These are phyloP conservation scores for Dorcus hopei DNA, from an alignment of 2,888 invertebrate species.

Conservation along the genomic window DNA sequence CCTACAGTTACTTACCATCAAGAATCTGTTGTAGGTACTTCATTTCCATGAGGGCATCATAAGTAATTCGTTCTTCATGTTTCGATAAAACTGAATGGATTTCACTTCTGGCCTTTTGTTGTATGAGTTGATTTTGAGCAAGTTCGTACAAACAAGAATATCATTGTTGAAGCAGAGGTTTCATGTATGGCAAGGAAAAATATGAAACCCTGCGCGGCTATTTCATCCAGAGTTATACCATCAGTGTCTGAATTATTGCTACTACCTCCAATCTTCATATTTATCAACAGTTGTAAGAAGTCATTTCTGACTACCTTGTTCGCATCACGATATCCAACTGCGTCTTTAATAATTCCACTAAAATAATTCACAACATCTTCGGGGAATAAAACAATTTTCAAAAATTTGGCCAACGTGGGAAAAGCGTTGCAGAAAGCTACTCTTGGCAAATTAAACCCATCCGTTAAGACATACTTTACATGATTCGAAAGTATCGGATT, in stretches of 20 bases:
- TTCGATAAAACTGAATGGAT: constrained; percentile 40
- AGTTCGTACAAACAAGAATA: constrained; percentile 40
- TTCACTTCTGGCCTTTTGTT: constrained; percentile 45
- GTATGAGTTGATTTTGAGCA: constrained; percentile 40
- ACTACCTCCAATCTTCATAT: background rate
- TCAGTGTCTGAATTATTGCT: background rate
- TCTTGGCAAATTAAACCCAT: background rate
- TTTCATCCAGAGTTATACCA: constrained; percentile 26
- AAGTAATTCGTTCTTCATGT: constrained; percentile 44
- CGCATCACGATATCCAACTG: background rate
- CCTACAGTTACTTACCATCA: no score
- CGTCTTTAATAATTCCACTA: background rate
- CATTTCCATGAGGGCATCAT: constrained; percentile 49
- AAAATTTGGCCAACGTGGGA: background rate
- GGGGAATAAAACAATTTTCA: background rate
- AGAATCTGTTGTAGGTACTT: no score
- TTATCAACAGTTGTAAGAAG: constrained; percentile 6
- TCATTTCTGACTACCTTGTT: background rate
- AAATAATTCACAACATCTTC: background rate
- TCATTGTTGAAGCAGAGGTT: constrained; percentile 40
- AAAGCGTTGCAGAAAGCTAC: background rate
- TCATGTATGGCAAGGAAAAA: constrained; percentile 44
- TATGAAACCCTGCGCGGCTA: constrained; percentile 35
- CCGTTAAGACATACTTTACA: background rate
- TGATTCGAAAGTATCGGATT: no score